Base-by-base conservation (phyloP, 1,140 invertebrate species). In the Gyrodactylus bullatarudis region DNA sequence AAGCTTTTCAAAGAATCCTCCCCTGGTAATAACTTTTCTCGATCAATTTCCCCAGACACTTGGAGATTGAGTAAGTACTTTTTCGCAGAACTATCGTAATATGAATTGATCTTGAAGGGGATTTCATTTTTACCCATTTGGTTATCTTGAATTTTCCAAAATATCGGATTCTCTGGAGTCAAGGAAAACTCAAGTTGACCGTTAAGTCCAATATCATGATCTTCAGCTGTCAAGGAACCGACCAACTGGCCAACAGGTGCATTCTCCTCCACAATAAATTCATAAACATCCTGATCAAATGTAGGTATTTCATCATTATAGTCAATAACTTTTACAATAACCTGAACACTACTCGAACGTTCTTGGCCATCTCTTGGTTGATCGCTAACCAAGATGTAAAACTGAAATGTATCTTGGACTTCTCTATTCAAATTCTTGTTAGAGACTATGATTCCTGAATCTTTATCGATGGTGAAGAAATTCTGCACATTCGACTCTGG, bases 121-220 rank as follows among this genome's bases (percentile, higher is more conserved):
- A 54, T 8, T n/a, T n/a, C n/a, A n/a, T n/a, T n/a, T 16, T 54
- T 54, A 54, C 34, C 34, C 8, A 16, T n/a, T 54, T 54, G 34
- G n/a, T 8, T n/a, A 54, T 54, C 34, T 54, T 54, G 34, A 16
- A 54, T 54, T n/a, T 54, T 54, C 34, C 34, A 54, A 8, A 54
- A 16, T 8, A 16, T n/a, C 34, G 8, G 34, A n/a, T 54, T 54
- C 8, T n/a, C 34, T 8, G 34, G n/a, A 54, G n/a, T 54, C 34
- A 54, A 54, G 34, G 8, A 16, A 8, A 54, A 54, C n/a, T 54
- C 34, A 8, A 54, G n/a, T n/a, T 54, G 8, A 16, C 34, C 70
- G n/a, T 71, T 71, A 20, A 23, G 21, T 20, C 70, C 70, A n/a
- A 71, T 71, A 25, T 71, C 70, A 1, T n/a, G 1, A 71, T 71